Percentiles rank a stretch among this genome's conserved stretches.
Evolutionary conservation across 2,113 vertebrate species (phyloP).

Genomic region (Chinchilla lanigera): DNA sequence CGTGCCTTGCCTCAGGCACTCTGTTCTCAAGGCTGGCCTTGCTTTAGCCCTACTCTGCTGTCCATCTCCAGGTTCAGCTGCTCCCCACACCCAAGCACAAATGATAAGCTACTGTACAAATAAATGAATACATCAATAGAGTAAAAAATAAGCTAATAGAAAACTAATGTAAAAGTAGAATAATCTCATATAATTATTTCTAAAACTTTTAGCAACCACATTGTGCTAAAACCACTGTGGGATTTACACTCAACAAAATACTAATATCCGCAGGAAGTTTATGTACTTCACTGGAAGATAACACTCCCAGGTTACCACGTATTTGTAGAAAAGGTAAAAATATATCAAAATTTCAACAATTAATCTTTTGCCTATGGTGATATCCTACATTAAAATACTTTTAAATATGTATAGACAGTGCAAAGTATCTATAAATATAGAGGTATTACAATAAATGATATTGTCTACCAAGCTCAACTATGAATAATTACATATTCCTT

Average conservation of each 20-base stretch:
- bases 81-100: neutral
- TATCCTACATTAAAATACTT: neutral
- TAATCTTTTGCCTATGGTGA: neutral
- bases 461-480: neutral
- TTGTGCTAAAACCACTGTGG: neutral
- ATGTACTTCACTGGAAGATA: neutral
- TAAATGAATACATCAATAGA: neutral
- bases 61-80: no score
- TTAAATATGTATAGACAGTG: neutral
- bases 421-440: neutral
- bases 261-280: neutral
- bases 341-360: neutral
- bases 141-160: neutral
- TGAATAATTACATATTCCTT: neutral
- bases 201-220: neutral
- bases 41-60: no score
- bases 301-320: neutral
- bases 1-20: neutral
- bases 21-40: neutral
- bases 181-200: neutral
- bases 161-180: neutral
- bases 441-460: neutral
- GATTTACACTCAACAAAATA: neutral
- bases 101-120: neutral
- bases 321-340: slow-evolving; percentile 15